Evolutionary conservation across 2,797 vertebrate species (phyloP).

Genomic region (Botia almorhae): DNA sequence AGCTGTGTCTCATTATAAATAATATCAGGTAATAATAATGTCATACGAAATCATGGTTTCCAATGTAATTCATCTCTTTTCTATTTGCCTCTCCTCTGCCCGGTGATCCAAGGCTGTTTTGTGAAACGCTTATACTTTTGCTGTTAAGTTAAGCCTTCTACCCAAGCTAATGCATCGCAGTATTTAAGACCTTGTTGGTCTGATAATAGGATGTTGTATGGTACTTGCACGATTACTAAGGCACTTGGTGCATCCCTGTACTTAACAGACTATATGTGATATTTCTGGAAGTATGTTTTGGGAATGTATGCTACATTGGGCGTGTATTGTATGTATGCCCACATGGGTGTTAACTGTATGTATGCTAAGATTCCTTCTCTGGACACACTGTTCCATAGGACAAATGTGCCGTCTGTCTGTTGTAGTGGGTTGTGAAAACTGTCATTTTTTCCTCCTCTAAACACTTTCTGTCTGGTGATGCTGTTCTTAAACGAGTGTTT

Average conservation of each 20-base stretch:
- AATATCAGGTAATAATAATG: slow-evolving; percentile 3
- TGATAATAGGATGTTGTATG: slow-evolving; percentile 59
- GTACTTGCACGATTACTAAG: slow-evolving; percentile 64
- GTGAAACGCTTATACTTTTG: slow-evolving; percentile 71
- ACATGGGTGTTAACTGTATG: slow-evolving; percentile 67
- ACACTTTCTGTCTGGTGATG: slow-evolving; percentile 81
- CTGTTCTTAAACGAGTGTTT: slow-evolving; percentile 85
- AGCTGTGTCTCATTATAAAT: slow-evolving; percentile 1
- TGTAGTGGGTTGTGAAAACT: slow-evolving; percentile 71
- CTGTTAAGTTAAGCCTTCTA: slow-evolving; percentile 57
- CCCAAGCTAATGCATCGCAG: slow-evolving; percentile 61
- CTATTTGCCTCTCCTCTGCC: slow-evolving; percentile 50
- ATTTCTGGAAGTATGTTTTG: slow-evolving; percentile 60
- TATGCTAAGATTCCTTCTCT: slow-evolving; percentile 70
- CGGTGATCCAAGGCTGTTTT: slow-evolving; percentile 69
- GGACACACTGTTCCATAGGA: slow-evolving; percentile 66
- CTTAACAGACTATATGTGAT: slow-evolving; percentile 67
- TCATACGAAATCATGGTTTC: not conserved
- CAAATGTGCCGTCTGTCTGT: slow-evolving; percentile 68
- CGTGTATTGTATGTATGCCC: slow-evolving; percentile 75
- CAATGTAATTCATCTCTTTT: slow-evolving; percentile 38
- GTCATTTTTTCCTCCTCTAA: slow-evolving; percentile 61
- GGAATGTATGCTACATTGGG: slow-evolving; percentile 69
- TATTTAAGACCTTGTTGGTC: slow-evolving; percentile 65
- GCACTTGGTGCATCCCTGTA: slow-evolving; percentile 69